Evolutionary conservation across 2,888 invertebrate genomes (phyloP).

Genomic region (Callyntrura sp.): DNA sequence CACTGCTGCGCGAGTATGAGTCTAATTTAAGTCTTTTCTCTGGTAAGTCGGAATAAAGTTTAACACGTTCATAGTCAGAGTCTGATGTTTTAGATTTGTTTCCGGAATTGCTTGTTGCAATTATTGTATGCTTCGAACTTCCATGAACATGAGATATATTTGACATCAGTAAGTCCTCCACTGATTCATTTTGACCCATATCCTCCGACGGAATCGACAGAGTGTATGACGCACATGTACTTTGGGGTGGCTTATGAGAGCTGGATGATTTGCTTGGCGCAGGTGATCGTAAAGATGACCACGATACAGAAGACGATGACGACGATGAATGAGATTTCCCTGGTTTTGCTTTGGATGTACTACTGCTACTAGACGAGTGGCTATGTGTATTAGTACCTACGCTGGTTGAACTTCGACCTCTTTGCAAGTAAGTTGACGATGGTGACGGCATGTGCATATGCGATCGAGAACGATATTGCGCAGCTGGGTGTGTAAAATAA

Average conservation of each 20-base stretch:
- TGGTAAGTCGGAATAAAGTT: slow-evolving; percentile 78
- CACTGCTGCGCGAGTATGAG: slow-evolving; percentile 50
- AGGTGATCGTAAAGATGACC: slow-evolving; percentile 48
- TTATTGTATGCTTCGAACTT: slow-evolving; percentile 78
- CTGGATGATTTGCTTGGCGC: slow-evolving; percentile 26
- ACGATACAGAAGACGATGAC: neutral
- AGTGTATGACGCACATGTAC: slow-evolving; percentile 75
- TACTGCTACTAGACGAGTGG: slow-evolving; percentile 31
- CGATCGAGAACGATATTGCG: slow-evolving; percentile 61
- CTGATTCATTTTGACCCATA: slow-evolving; percentile 80
- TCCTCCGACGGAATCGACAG: slow-evolving; percentile 82
- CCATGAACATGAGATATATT: slow-evolving; percentile 50
- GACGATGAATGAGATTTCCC: slow-evolving; percentile 51
- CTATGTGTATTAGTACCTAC: slow-evolving; percentile 19
- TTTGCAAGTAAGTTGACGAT: slow-evolving; percentile 33
- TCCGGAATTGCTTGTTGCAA: slow-evolving; percentile 75
- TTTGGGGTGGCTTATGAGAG: slow-evolving; percentile 50
- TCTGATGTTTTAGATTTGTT: slow-evolving; percentile 64
- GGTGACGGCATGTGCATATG: slow-evolving; percentile 50
- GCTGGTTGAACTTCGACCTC: slow-evolving; percentile 53
- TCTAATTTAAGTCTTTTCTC: slow-evolving; percentile 70
- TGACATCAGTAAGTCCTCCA: slow-evolving; percentile 77
- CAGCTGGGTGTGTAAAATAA: slow-evolving; percentile 51
- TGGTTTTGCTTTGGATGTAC: slow-evolving; percentile 54
- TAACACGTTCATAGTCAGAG: slow-evolving; percentile 74